phyloP scores from a whole-genome alignment of 2,888 invertebrate genomes.

The Meandrusa payeni region DNA sequence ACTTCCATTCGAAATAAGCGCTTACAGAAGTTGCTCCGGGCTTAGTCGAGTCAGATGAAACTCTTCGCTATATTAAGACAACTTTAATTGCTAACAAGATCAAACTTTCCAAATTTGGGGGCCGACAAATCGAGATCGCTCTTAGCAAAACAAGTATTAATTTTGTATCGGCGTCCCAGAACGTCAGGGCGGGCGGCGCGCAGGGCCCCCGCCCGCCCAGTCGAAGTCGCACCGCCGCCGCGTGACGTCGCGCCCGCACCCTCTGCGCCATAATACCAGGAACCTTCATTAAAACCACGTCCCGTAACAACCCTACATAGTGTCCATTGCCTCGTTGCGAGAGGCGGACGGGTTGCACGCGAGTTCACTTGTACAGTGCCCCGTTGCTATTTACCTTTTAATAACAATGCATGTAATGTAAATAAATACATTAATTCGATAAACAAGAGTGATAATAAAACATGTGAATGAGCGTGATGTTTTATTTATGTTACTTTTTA shows the following conservation, averaged over 20 bases:
- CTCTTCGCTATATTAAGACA: slow-evolving; percentile 34
- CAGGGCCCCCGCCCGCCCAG: slow-evolving; percentile 62
- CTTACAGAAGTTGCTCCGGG: slow-evolving; percentile 26
- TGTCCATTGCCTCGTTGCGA: slow-evolving; percentile 19
- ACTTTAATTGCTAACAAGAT: slow-evolving; percentile 77
- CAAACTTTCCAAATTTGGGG: slow-evolving; percentile 74
- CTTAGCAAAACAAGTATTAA: slow-evolving; percentile 80
- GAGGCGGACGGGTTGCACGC: slow-evolving; percentile 17
- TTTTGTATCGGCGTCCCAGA: slow-evolving; percentile 71
- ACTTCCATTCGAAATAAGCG: slow-evolving; percentile 13
- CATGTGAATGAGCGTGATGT: slow-evolving; percentile 46
- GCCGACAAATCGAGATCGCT: slow-evolving; percentile 79
- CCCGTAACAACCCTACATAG: slow-evolving; percentile 31
- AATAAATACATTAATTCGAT: slow-evolving; percentile 30
- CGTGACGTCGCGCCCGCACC: slow-evolving; percentile 42
- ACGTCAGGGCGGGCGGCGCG: slow-evolving; percentile 51
- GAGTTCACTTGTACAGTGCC: slow-evolving; percentile 26
- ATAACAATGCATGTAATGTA: slow-evolving; percentile 32
- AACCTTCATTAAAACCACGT: slow-evolving; percentile 48
- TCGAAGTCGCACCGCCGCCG: slow-evolving; percentile 56
- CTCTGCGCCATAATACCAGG: slow-evolving; percentile 36
- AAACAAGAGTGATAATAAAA: slow-evolving; percentile 24
- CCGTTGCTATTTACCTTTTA: slow-evolving; percentile 30
- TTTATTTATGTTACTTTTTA: slow-evolving; percentile 33
- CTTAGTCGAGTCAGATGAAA: slow-evolving; percentile 27